Conservation (phyloP, 1,140 invertebrate species). For the Lordiphosa clarofinis region DNA sequence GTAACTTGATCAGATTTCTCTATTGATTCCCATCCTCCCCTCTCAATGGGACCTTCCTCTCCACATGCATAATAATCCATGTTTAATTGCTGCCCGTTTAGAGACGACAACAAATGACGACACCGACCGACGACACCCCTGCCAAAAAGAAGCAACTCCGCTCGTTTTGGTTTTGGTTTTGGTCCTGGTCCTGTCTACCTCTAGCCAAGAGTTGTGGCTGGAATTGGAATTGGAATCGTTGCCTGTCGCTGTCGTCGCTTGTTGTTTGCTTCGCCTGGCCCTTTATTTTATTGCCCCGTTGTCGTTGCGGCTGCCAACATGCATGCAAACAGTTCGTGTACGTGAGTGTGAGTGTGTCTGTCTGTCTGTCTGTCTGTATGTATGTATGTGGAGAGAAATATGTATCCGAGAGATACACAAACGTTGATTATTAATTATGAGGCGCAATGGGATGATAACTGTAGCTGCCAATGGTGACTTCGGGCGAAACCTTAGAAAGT, state of each 20-base stretch:
- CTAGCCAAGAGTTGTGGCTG: background rate
- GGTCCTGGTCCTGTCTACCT: conserved; percentile 3
- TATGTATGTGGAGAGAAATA: background rate
- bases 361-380: no score
- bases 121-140: conserved; percentile 27
- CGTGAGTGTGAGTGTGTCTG: background rate
- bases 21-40: no score
- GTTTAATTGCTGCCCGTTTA: conserved; percentile 48
- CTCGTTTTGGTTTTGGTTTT: background rate
- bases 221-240: no score
- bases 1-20: no score
- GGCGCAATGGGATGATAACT: conserved; percentile 59
- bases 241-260: conserved; percentile 20
- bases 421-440: conserved; percentile 73
- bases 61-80: conserved; percentile 34
- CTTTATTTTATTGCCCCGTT: conserved; percentile 47
- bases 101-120: conserved; percentile 4
- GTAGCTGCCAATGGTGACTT: conserved; percentile 26
- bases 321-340: conserved; percentile 20
- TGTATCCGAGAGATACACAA: conserved; percentile 51
- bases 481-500: conserved; percentile 57
- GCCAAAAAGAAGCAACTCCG: conserved; percentile 16
- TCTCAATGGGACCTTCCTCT: background rate
- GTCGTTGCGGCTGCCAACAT: conserved; percentile 32
- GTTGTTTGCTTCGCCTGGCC: conserved; percentile 45